These are phyloP conservation scores for Platycheirus rosarum DNA, from an alignment of 2,888 invertebrate species.

Conservation along the genomic window DNA sequence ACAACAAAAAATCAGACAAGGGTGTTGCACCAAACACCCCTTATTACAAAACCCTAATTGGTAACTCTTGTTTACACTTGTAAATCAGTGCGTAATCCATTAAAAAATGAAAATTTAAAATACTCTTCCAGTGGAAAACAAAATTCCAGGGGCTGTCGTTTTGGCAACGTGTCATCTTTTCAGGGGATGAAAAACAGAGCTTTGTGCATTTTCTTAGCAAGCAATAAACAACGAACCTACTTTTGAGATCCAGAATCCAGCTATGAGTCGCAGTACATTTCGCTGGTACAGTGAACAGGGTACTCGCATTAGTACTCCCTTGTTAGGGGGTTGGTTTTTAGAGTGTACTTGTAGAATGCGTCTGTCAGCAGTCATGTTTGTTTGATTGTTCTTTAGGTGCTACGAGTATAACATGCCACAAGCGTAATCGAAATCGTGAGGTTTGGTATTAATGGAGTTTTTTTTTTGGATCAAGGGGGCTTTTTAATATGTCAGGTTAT, in stretches of 20 bases:
- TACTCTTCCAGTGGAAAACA: slow-evolving; percentile 31
- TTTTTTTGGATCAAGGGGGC: slow-evolving; percentile 6
- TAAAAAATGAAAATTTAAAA: slow-evolving; percentile 45
- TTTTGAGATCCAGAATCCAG: background rate
- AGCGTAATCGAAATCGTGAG: slow-evolving; percentile 45
- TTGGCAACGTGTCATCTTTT: slow-evolving; percentile 53
- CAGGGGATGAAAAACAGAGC: slow-evolving; percentile 1
- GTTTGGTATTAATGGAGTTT: slow-evolving; percentile 28
- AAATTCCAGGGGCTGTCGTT: slow-evolving; percentile 38
- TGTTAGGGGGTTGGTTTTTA: slow-evolving; percentile 7
- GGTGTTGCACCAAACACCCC: slow-evolving; percentile 36
- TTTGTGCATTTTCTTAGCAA: slow-evolving; percentile 42
- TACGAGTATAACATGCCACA: slow-evolving; percentile 36
- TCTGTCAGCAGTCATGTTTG: slow-evolving; percentile 39
- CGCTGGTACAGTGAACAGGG: background rate
- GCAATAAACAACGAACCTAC: slow-evolving; percentile 41
- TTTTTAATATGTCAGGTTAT: slow-evolving; percentile 30
- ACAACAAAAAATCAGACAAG: slow-evolving; percentile 16
- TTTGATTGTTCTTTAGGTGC: slow-evolving; percentile 34
- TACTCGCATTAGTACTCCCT: too few relatives aligned
- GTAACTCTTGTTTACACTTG: slow-evolving; percentile 70
- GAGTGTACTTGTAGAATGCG: slow-evolving; percentile 11
- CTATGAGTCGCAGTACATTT: slow-evolving; percentile 2
- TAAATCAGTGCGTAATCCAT: slow-evolving; percentile 68
- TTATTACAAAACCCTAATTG: slow-evolving; percentile 42